Base-by-base conservation (phyloP, 2,113 vertebrate species). In the Nycticorax nycticorax region DNA sequence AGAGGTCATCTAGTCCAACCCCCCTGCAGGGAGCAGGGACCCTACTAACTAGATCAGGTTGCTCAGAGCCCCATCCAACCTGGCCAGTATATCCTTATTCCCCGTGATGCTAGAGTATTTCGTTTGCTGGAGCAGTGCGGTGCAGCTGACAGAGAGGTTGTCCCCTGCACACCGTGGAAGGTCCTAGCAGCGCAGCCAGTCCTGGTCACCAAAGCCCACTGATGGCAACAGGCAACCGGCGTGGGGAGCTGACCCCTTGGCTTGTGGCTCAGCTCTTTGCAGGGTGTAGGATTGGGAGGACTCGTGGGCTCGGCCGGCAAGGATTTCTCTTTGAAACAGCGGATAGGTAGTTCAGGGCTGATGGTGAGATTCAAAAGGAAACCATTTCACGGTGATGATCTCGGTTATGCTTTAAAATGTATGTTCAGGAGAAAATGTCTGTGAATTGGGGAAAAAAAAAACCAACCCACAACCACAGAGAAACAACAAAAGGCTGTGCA, bases 111-210 rank as follows among this genome's bases (percentile, higher is more conserved):
- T 57, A 0, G 0, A 26, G 19, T 45, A 20, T 35, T 57, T 74
- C 0, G 4, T 52, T 41, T 52, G 59, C 41, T 74, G 45, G 62
- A 47, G 28, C 2, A 13, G 19, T 6, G 43, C 1, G 1, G 9
- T 24, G 53, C 52, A 48, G 39, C 68, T 52, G 73, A 11, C 9
- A 53, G 79, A n/a, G 75, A 66, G 30, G 20, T 24, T 22, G 14
- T 12, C 10, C 19, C n/a, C 4, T 14, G 14, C 4, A 2, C 27
- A 14, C 4, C 0, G 0, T 11, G 17, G 9, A 24, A 64, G 14
- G 39, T 76, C 26, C 45, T 27, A 48, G n/a, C 33, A 20, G 48
- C 2, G 1, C 43, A 22, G n/a, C 19, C 2, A 3, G 56, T 27
- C 30, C 55, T 37, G 67, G 13, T 33, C 1, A 3, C 26, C 45